Base-by-base conservation (phyloP, 2,113 vertebrate genomes). In the Coptodon bakossiorum region DNA sequence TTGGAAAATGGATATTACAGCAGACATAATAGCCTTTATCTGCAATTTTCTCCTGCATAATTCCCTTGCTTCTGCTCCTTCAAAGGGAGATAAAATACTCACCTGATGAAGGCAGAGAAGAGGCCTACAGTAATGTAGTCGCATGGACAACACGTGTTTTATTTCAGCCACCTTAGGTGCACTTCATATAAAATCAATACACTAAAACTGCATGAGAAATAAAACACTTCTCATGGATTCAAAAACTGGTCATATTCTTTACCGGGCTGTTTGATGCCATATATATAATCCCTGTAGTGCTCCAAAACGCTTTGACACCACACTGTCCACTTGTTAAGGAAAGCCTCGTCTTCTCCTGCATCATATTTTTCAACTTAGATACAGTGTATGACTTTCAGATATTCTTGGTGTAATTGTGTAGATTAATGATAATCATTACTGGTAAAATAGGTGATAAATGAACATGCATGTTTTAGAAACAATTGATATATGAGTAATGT, bases 1-100 rank as follows among this genome's bases (percentile, higher is more conserved):
- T 94, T 90, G 84, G 84, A 84, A 95, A 94, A 95, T 94, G 88
- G 93, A 95, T 95, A 92, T 93, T 93, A 95, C 90, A 88, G 89
- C 6, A 3, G 85, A 91, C 87, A 92, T 95, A 93, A 93, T 93
- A 87, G 93, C 89, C 86, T 93, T 94, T 92, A 95, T 94, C 66
- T 84, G 88, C 88, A 92, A 91, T 91, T 93, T 91, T 71, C 84
- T 85, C 80, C 89, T 45, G 82, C 87, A 86, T 93, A 93, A 93
- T 90, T 94, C 85, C 91, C 85, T 68, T 56, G 79, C 81, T 94
- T 92, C 86, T 94, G 85, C 86, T 84, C 36, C 88, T 92, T 91
- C 90, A 90, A 90, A 94, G 90, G 66, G 90, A 82, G 90, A 93
- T 93, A 86, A 91, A 93, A 93, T 53, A 38, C 85, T 86, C 53